Base-by-base conservation (phyloP, 2,797 vertebrate species). In the Typhlichthys eigenmanni region DNA sequence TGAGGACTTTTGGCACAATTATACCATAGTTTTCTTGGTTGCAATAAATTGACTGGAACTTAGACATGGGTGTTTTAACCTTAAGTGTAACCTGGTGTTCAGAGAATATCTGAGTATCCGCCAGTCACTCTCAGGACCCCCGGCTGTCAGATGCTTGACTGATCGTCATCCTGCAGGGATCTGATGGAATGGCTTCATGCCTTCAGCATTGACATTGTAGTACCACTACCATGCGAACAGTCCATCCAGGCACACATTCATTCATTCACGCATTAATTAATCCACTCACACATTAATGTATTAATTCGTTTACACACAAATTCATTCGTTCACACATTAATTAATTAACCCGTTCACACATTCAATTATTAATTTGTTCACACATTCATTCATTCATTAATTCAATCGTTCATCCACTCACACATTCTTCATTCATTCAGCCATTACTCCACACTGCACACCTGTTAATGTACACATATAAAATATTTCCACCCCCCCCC, bases 171-270 rank as follows among this genome's bases (percentile, higher is more conserved):
- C 81, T 80, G 72, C 2, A 69, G 66, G 84, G 48, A 58, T 60
- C 69, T 47, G 69, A 77, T 29, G 43, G 59, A 49, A 70, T 55
- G 72, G 84, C 86, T 17, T 91, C 90, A 92, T 86, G 59, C 82
- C 84, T 75, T 69, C 71, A 69, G 50, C 66, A 55, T 9, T 55
- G 58, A 73, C 74, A 17, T 17, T 17, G 8, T 32, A 32, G 9
- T 19, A 19, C 19, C 2, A 2, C 19, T 19, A 19, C 19, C 19
- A 19, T 3, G 19, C 2, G 19, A 19, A 19, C 19, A 19, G 19
- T 19, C 19, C 19, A 19, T 19, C 19, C 19, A 19, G 19, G 19
- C 19, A 19, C 2, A 2, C 19, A 19, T 19, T 19, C 19, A 19
- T 19, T 2, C 2, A 19, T 19, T 19, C 19, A 19, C 19, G 2